These are phyloP conservation scores for Folsomia candida DNA, from an alignment of 2,888 invertebrate species.

Conservation along the genomic window DNA sequence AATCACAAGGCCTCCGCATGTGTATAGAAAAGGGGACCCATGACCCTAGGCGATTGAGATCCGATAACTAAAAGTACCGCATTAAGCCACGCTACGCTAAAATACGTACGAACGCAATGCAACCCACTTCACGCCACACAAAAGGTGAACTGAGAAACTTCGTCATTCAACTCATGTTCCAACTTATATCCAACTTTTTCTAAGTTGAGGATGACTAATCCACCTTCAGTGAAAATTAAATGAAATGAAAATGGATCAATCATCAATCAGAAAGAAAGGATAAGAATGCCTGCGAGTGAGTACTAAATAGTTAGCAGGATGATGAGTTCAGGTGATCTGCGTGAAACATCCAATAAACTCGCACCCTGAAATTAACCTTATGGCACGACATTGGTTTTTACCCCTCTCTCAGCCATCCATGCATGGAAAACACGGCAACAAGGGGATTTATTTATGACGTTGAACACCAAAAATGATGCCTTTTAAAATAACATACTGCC, in stretches of 20 bases:
- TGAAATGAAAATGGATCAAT: no score
- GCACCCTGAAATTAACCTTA: slow-evolving; percentile 3
- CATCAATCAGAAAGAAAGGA: slow-evolving; percentile 1
- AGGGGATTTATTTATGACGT: neutral
- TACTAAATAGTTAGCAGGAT: no score
- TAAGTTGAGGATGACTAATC: slow-evolving; percentile 13
- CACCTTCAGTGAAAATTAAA: slow-evolving; percentile 3
- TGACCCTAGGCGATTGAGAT: neutral
- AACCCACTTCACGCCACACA: neutral
- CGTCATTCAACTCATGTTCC: neutral
- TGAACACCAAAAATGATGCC: neutral
- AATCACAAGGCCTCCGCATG: neutral
- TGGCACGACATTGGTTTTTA: neutral
- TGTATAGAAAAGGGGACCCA: neutral
- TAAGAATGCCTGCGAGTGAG: neutral
- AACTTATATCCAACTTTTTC: neutral
- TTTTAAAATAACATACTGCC: slow-evolving; percentile 16
- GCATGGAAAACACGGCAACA: neutral
- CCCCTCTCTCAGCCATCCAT: no score
- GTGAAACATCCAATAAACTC: neutral
- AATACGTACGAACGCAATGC: neutral
- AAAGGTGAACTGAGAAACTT: neutral
- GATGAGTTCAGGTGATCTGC: neutral
- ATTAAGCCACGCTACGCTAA: neutral
- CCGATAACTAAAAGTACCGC: neutral